Evolutionary conservation across 1,140 invertebrate species (phyloP).

Genomic region (Cotesia vestalis): DNA sequence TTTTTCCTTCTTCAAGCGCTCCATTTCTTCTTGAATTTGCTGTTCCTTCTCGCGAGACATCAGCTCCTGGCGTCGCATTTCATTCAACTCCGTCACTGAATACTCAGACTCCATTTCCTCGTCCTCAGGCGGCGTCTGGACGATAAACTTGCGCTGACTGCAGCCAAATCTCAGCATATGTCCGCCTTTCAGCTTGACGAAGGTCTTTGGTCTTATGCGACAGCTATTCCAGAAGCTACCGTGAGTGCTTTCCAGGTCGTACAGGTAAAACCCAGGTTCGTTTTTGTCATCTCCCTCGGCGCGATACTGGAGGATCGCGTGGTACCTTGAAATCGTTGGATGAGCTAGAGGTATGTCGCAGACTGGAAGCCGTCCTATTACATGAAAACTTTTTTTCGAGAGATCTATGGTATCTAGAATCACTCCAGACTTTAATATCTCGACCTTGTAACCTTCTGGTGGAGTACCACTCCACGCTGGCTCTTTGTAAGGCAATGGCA

Average conservation of each 20-base stretch:
- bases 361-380: conserved; percentile 83
- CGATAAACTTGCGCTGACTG: conserved; percentile 84
- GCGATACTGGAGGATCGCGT: conserved; percentile 88
- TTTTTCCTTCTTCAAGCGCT: conserved; percentile 63
- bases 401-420: conserved; percentile 82
- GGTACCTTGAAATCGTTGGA: conserved; percentile 87
- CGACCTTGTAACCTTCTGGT: conserved; percentile 71
- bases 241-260: conserved; percentile 93
- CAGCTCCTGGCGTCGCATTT: conserved; percentile 68
- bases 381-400: conserved; percentile 74
- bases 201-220: conserved; percentile 78
- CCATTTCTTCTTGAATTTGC: conserved; percentile 64
- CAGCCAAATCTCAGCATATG: conserved; percentile 93
- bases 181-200: conserved; percentile 82
- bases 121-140: conserved; percentile 87
- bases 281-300: conserved; percentile 56
- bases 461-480: conserved; percentile 80
- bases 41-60: conserved; percentile 66
- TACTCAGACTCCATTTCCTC: conserved; percentile 86
- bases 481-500: conserved; percentile 74
- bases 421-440: conserved; percentile 83
- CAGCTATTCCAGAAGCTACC: conserved; percentile 94
- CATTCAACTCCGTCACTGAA: conserved; percentile 82
- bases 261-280: conserved; percentile 85
- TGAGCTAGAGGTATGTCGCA: conserved; percentile 91